Conservation (phyloP, 92 coral and sea anemone genomes). For the Galaxea fascicularis region DNA sequence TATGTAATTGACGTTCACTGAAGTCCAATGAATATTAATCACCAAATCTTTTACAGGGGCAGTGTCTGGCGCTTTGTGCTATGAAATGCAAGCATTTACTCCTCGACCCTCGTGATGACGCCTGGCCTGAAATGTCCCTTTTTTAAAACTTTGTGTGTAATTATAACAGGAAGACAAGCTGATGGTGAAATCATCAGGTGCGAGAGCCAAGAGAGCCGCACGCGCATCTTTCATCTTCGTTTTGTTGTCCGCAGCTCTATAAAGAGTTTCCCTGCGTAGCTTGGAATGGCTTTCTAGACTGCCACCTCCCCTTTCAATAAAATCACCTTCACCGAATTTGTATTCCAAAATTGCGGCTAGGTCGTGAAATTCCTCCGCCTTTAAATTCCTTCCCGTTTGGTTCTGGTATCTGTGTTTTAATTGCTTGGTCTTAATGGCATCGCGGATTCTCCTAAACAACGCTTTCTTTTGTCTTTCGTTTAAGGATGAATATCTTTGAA, state of each 20-base stretch:
- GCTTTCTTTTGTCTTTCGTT: not conserved
- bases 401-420: not conserved
- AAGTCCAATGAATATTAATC: conserved; percentile 59
- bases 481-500: too few species aligned
- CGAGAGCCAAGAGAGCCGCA: conserved; percentile 11
- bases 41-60: conserved; percentile 48
- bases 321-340: conserved; percentile 69
- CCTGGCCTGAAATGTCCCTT: conserved; percentile 54
- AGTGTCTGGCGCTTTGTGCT: conserved; percentile 62
- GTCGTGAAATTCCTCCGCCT: conserved; percentile 74
- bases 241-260: conserved; percentile 63
- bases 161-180: conserved; percentile 49
- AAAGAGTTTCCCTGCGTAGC: conserved; percentile 44
- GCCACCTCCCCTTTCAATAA: conserved; percentile 42
- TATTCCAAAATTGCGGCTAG: conserved; percentile 52
- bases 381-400: conserved; percentile 48
- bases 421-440: not conserved
- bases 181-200: conserved; percentile 47
- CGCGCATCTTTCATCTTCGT: conserved; percentile 61
- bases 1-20: conserved; percentile 56
- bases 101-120: conserved; percentile 61
- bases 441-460: not conserved
- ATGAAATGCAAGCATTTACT: conserved; percentile 47
- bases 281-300: conserved; percentile 69
- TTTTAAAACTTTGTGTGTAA: conserved; percentile 53